phyloP scores from a whole-genome alignment of 1,140 invertebrate genomes.

The Proales similis region DNA sequence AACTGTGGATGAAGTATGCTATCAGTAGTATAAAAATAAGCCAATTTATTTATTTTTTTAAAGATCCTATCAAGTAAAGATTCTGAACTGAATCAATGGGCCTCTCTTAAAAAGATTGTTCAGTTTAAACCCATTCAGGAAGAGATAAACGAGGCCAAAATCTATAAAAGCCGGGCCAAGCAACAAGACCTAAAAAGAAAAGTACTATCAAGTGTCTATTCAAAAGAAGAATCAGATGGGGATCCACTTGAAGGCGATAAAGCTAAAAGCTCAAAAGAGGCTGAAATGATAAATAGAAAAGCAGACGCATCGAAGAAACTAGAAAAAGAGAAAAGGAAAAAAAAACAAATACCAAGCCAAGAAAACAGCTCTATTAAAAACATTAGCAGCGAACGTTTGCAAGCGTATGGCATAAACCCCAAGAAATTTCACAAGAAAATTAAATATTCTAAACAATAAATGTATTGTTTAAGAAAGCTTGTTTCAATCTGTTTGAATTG shows the following conservation, averaged over 20 bases:
- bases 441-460: slow-evolving; percentile 50
- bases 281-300: background rate
- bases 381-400: slow-evolving; percentile 63
- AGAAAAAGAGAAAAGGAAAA: slow-evolving; percentile 3
- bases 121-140: slow-evolving; percentile 49
- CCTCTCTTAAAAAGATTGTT: slow-evolving; percentile 79
- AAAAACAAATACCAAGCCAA: slow-evolving; percentile 39
- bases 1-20: slow-evolving; percentile 70
- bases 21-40: slow-evolving; percentile 4
- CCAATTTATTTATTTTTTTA: background rate
- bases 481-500: no score
- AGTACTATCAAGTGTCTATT: slow-evolving; percentile 3
- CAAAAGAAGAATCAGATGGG: slow-evolving; percentile 39
- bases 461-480: no score
- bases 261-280: slow-evolving; percentile 19
- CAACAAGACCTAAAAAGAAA: slow-evolving; percentile 18
- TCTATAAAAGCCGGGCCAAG: slow-evolving; percentile 21
- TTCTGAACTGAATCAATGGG: slow-evolving; percentile 87
- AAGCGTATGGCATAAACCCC: slow-evolving; percentile 82
- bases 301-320: background rate
- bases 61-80: slow-evolving; percentile 82
- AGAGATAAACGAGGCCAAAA: slow-evolving; percentile 18
- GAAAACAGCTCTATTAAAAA: slow-evolving; percentile 41
- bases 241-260: slow-evolving; percentile 23
- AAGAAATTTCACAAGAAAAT: slow-evolving; percentile 71